Evolutionary conservation across 2,113 vertebrate species (phyloP), one percentile per base, ranked within the genome.

Genomic region (Sceloporus undulatus): DNA sequence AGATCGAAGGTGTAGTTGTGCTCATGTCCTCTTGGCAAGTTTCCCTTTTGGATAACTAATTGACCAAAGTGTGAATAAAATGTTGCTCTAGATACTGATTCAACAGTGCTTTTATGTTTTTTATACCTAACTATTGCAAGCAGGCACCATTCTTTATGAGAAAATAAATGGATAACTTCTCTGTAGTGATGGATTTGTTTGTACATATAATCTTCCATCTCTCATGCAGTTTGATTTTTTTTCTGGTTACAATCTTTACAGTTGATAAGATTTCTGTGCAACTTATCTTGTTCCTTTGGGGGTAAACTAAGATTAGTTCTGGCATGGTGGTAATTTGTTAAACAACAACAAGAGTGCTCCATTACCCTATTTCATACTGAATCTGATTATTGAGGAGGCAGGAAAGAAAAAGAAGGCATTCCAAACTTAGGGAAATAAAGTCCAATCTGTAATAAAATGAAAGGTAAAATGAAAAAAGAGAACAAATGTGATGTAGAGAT

Each of bases 241-340:
- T 18, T 84, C 38, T 89, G 90, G 91, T 91, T 94, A 73, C 1
- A 1, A 68, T 76, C 34, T 68, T 65, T 76, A 21, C n/a, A 80
- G 25, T 0, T 91, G 10, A 85, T 84, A 87, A 88, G 52, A 93
- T 90, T 86, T 10, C 54, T 65, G 1, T 1, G 23, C 6, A 88
- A 85, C 1, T 82, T n/a, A 82, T 3, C 13, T 91, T 90, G 91
- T 94, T 89, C 54, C 42, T 88, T 23, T 77, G 88, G 8, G 52
- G 23, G 85, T 82, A 91, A 93, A 90, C 13, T 66, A 71, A 92
- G 92, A 85, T 85, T 91, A 65, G 1, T 74, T 93, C 90, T 88
- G 80, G 89, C n/a, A 68, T 89, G 87, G 87, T 89, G 84, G 90
- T 78, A 92, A 94, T 56, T 23, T 21, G 79, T 66, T 19, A 19